phyloP scores from a whole-genome alignment of 2,888 invertebrate genomes.

The Gerris lacustris region DNA sequence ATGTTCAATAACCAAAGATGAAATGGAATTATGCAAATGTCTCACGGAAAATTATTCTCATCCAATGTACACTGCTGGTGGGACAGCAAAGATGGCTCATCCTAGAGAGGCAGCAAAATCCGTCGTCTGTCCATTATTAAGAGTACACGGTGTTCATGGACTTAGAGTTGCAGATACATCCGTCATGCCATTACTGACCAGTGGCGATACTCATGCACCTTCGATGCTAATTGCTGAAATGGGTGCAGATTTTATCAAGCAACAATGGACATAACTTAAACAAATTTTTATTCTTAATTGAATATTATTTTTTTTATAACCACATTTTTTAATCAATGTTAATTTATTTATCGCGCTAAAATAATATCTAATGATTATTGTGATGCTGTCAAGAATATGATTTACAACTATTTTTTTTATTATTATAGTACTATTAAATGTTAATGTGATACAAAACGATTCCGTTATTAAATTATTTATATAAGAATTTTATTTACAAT shows the following conservation, averaged over 20 bases:
- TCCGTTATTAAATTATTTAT: no score
- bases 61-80: slow-evolving; percentile 27
- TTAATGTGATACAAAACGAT: no score
- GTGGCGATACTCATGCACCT: slow-evolving; percentile 35
- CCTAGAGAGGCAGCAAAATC: slow-evolving; percentile 28
- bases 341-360: no score
- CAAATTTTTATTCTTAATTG: background rate
- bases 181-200: slow-evolving; percentile 34
- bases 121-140: slow-evolving; percentile 31
- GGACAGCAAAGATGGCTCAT: slow-evolving; percentile 34
- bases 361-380: no score
- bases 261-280: slow-evolving; percentile 1
- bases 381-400: no score
- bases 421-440: no score
- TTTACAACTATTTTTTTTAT: no score
- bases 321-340: no score
- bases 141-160: slow-evolving; percentile 32
- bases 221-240: slow-evolving; percentile 36
- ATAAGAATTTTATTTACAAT: no score
- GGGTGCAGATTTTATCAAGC: slow-evolving; percentile 30
- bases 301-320: no score
- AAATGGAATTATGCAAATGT: slow-evolving; percentile 38
- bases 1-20: slow-evolving; percentile 26
- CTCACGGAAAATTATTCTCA: slow-evolving; percentile 49
- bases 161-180: slow-evolving; percentile 36